Evolutionary conservation across 2,113 vertebrate species (phyloP).

Genomic region (Entomyzon cyanotis): DNA sequence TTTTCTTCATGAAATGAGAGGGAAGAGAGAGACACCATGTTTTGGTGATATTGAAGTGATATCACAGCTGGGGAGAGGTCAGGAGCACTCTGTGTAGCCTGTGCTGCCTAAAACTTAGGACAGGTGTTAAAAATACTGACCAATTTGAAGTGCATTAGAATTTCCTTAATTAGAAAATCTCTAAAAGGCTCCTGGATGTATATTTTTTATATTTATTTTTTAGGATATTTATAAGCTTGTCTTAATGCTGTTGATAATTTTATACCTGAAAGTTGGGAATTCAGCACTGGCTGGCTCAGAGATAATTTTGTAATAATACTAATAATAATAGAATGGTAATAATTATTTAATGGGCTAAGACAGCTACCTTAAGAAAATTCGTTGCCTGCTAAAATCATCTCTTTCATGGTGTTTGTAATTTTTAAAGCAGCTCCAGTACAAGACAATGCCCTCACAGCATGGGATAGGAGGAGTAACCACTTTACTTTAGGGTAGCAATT

Average conservation of each 20-base stretch:
- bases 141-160: neutral
- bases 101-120: neutral
- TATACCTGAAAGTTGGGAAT: neutral
- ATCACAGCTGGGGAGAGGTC: neutral
- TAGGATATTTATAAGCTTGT: neutral
- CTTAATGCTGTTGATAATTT: neutral
- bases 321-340: neutral
- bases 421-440: neutral
- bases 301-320: neutral
- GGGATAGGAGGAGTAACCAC: neutral
- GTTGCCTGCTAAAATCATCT: neutral
- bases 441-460: neutral
- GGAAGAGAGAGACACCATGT: neutral
- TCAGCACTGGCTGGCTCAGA: neutral
- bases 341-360: neutral
- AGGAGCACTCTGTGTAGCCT: neutral
- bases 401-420: neutral
- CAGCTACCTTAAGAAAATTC: neutral
- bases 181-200: neutral
- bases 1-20: neutral
- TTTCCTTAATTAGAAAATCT: neutral
- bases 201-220: neutral
- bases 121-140: neutral
- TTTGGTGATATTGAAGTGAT: neutral
- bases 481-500: neutral